A percentile compares a stretch with the other conserved stretches of the same genome.
Conservation (phyloP, 2,113 vertebrate species). For the Takifugu flavidus region DNA sequence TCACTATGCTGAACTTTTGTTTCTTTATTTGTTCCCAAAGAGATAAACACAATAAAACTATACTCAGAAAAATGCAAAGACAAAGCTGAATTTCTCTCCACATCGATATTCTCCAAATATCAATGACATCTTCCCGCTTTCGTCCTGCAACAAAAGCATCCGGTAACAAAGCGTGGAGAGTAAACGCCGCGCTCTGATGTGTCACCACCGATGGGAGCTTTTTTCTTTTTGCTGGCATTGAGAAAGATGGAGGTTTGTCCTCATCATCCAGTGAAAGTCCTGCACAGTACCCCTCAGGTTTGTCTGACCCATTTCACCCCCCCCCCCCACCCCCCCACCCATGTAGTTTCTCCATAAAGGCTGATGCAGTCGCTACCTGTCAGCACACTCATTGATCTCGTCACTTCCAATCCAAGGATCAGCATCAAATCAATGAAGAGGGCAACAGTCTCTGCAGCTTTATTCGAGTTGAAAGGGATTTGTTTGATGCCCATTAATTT, state of each 20-base stretch:
- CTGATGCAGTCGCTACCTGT: constrained; percentile 34
- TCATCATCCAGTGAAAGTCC: constrained; percentile 46
- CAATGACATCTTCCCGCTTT: not conserved
- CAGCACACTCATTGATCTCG: constrained; percentile 13
- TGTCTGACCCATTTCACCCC: constrained; percentile 42
- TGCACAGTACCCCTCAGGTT: constrained; percentile 54
- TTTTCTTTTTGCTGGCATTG: constrained; percentile 8
- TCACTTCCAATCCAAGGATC: not conserved
- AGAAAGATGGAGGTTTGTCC: constrained; percentile 47
- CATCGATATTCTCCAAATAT: too few relatives aligned
- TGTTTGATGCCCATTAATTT: not conserved
- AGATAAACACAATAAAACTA: too few relatives aligned
- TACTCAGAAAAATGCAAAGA: too few relatives aligned
- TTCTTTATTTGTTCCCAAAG: too few relatives aligned
- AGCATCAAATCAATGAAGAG: not conserved
- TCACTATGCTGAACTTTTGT: not conserved
- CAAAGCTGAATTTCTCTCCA: too few relatives aligned
- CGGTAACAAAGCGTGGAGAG: not conserved
- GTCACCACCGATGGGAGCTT: constrained; percentile 38
- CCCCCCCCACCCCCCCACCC: not conserved
- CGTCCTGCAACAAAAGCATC: not conserved
- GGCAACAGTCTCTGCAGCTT: not conserved
- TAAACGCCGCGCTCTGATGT: not conserved
- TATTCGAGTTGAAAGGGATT: constrained; percentile 11
- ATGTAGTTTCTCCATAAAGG: constrained; percentile 12